phyloP scores from a whole-genome alignment of 2,888 invertebrate species.

The Chloromyia formosa region DNA sequence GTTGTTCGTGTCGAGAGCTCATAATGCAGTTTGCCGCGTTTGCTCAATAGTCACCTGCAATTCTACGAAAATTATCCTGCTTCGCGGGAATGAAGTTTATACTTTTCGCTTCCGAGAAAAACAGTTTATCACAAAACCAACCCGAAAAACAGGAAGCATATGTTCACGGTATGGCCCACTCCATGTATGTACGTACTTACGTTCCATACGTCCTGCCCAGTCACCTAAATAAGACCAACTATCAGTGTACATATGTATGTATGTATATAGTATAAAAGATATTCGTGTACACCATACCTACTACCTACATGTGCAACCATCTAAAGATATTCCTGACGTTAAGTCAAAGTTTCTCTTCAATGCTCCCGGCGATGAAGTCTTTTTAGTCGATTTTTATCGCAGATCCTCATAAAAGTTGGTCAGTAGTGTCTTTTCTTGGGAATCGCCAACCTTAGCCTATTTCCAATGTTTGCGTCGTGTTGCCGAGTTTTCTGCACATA shows the following conservation, averaged over 20 bases:
- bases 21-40: not conserved
- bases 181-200: not conserved
- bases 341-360: slow-evolving; percentile 26
- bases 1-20: not conserved
- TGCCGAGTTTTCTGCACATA: not conserved
- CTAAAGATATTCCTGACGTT: not conserved
- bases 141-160: slow-evolving; percentile 22
- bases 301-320: not conserved
- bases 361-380: not conserved
- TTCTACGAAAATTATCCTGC: slow-evolving; percentile 29
- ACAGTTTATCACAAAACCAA: slow-evolving; percentile 27
- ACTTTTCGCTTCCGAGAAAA: slow-evolving; percentile 36
- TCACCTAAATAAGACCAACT: slow-evolving; percentile 17
- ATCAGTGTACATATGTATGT: not conserved
- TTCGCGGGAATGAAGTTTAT: slow-evolving; percentile 36
- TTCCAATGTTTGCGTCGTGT: slow-evolving; percentile 18
- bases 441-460: slow-evolving; percentile 42
- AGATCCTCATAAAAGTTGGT: slow-evolving; percentile 41
- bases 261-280: not conserved
- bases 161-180: not conserved
- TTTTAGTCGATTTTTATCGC: slow-evolving; percentile 16
- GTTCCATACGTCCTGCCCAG: slow-evolving; percentile 1
- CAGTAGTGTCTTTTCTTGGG: slow-evolving; percentile 40
- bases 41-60: slow-evolving; percentile 33
- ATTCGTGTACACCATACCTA: not conserved